A percentile compares a stretch with the other conserved stretches of the same genome.
Evolutionary conservation across 2,797 vertebrate species (phyloP).

Genomic region (Florisuga fusca): DNA sequence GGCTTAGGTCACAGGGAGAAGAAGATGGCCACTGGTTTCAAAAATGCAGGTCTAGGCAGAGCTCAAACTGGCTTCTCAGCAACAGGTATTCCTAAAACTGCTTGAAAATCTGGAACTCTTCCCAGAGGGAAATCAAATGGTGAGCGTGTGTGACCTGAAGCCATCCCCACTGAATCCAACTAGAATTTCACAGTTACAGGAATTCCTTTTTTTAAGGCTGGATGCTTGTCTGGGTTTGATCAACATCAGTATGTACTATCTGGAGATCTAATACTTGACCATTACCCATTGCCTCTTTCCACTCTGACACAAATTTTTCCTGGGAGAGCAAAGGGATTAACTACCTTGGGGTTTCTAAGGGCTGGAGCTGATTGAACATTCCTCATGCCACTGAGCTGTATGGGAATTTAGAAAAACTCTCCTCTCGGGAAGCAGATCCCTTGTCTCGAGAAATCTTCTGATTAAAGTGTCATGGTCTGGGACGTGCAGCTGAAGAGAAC

Average conservation of each 20-base stretch:
- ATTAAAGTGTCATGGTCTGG: constrained; percentile 25
- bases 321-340: background rate
- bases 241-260: background rate
- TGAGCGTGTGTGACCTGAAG: background rate
- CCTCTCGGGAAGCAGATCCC: constrained; percentile 46
- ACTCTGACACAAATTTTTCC: constrained; percentile 15
- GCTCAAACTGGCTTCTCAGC: background rate
- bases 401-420: constrained; percentile 32
- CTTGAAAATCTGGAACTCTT: background rate
- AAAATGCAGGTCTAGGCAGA: background rate
- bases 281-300: background rate
- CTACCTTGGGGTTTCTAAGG: constrained; percentile 24
- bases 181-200: background rate
- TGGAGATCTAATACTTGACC: background rate
- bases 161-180: background rate
- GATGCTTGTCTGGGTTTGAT: background rate
- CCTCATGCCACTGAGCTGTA: background rate
- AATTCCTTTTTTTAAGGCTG: background rate
- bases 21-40: background rate
- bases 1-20: background rate
- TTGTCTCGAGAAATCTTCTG: background rate
- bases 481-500: constrained; percentile 25
- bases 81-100: background rate
- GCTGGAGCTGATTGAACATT: background rate
- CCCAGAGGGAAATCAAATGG: background rate